A percentile compares a stretch with the other conserved stretches of the same genome.
These are phyloP conservation scores for Phacellophora camtschatica DNA, from an alignment of 30 jellyfish, hydroid and myxozoan genomes.

Conservation along the genomic window DNA sequence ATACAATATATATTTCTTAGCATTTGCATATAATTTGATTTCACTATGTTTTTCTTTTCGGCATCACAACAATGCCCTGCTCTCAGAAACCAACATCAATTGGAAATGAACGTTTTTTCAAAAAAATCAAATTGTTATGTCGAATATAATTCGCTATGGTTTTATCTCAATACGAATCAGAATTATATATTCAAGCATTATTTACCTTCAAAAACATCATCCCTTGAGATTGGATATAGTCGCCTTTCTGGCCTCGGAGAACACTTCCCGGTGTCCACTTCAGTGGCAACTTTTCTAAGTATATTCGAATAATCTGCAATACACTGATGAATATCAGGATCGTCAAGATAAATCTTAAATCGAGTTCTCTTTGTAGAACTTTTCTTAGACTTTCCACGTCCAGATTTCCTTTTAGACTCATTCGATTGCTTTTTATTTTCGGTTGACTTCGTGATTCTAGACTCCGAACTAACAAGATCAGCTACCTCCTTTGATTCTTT, in stretches of 20 bases:
- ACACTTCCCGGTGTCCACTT: conserved; percentile 49
- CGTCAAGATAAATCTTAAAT: conserved; percentile 80
- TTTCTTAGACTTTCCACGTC: background rate
- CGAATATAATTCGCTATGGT: no score
- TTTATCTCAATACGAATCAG: background rate
- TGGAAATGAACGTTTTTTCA: no score
- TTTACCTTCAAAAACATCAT: conserved; percentile 50
- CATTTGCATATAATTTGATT: no score
- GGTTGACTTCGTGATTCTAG: background rate
- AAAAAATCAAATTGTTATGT: no score
- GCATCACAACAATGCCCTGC: no score
- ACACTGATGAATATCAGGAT: conserved; percentile 88
- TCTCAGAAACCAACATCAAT: no score
- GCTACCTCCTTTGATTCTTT: background rate
- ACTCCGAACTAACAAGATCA: background rate
- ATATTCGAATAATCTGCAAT: conserved; percentile 68
- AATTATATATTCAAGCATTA: background rate
- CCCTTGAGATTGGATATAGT: conserved; percentile 50
- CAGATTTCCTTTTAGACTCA: background rate
- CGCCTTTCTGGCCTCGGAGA: conserved; percentile 31
- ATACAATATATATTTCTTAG: no score
- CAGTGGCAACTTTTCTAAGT: conserved; percentile 45
- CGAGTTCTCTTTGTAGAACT: conserved; percentile 55
- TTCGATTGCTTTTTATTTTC: background rate
- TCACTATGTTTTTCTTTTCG: no score